These are phyloP conservation scores for Eptesicus fuscus DNA, from an alignment of 2,113 vertebrate species.

Conservation along the genomic window DNA sequence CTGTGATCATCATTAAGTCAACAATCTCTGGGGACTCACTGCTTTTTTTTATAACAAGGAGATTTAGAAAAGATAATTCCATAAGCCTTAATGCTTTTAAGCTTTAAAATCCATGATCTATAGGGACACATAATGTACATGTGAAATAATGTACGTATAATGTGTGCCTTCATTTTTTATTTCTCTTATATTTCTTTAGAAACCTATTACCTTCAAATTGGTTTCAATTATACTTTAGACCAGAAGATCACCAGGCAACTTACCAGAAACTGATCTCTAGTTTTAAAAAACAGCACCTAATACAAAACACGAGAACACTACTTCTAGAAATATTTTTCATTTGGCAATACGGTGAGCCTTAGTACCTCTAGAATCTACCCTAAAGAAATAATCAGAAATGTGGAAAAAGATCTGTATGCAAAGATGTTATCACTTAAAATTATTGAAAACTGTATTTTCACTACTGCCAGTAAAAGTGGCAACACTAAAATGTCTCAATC, in stretches of 20 bases:
- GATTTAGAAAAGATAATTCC: not conserved
- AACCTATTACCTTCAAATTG: not conserved
- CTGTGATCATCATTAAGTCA: not conserved
- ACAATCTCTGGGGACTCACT: not conserved
- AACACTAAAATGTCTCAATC: not conserved
- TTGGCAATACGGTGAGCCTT: not conserved
- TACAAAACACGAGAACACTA: not conserved
- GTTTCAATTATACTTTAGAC: not conserved
- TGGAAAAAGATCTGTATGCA: not conserved
- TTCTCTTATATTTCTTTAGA: not conserved
- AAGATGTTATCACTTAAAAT: not conserved
- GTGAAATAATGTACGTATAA: not conserved
- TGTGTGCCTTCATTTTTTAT: not conserved
- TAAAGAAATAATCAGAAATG: constrained; percentile 1
- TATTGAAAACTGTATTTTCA: constrained; percentile 7
- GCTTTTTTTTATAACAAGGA: not conserved
- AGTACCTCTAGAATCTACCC: not conserved
- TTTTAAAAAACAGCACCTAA: constrained; percentile 18
- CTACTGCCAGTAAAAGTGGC: not conserved
- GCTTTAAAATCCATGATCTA: not conserved
- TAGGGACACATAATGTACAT: not conserved
- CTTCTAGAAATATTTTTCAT: constrained; percentile 6
- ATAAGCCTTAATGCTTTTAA: not conserved
- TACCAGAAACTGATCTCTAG: not conserved
- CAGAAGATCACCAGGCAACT: not conserved